phyloP scores from a whole-genome alignment of 2,113 vertebrate species.

The Seriola quinqueradiata region DNA sequence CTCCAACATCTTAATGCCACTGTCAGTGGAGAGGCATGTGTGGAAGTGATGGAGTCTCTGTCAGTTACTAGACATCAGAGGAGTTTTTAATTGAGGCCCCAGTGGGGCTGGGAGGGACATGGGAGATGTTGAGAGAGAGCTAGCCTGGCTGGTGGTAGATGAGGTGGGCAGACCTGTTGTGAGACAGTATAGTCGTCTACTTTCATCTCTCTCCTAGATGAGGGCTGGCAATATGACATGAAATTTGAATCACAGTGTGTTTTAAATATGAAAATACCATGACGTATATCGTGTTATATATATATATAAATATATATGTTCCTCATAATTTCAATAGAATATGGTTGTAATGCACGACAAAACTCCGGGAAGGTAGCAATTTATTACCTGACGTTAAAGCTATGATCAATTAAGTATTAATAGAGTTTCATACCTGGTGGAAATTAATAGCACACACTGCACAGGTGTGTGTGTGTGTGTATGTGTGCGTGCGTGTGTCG shows the following conservation, averaged over 20 bases:
- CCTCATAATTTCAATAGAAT: not conserved
- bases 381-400: not conserved
- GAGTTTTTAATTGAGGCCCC: conserved; percentile 81
- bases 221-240: not conserved
- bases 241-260: not conserved
- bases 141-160: conserved; percentile 18
- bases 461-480: not conserved
- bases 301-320: not conserved
- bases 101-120: conserved; percentile 50
- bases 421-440: conserved; percentile 14
- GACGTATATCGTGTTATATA: not conserved
- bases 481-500: not conserved
- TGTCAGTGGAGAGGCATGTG: conserved; percentile 71
- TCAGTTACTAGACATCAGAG: conserved; percentile 79
- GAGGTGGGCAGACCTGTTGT: conserved; percentile 39
- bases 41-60: conserved; percentile 80
- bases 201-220: conserved; percentile 19
- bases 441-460: conserved; percentile 18
- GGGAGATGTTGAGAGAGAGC: conserved; percentile 47
- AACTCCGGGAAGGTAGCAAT: not conserved
- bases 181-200: conserved; percentile 4
- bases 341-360: not conserved
- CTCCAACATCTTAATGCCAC: conserved; percentile 83
- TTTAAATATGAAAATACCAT: not conserved
- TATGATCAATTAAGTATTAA: conserved; percentile 28